Conservation (phyloP, 2,797 vertebrate genomes). For the Ibycter americanus region DNA sequence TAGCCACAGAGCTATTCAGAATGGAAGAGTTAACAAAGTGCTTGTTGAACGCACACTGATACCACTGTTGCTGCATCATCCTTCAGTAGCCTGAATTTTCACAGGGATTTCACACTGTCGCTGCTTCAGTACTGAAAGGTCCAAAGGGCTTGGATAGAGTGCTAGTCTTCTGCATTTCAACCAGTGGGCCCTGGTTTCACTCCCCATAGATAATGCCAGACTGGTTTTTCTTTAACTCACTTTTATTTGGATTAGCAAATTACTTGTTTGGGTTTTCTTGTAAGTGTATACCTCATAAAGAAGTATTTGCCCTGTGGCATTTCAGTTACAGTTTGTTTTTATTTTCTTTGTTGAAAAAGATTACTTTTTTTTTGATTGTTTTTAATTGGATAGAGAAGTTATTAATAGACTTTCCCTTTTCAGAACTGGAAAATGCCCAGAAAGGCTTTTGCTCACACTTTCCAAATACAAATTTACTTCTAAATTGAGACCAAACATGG, state of each 20-base stretch:
- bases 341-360: not conserved
- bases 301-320: not conserved
- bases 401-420: constrained; percentile 32
- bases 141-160: not conserved
- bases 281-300: not conserved
- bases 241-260: not conserved
- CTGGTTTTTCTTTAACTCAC: not conserved
- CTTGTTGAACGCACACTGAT: not conserved
- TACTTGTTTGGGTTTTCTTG: not conserved
- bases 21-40: not conserved
- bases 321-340: not conserved
- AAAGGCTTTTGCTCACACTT: constrained; percentile 25
- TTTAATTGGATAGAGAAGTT: not conserved
- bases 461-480: not conserved
- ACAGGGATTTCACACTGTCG: not conserved
- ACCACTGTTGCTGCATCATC: not conserved
- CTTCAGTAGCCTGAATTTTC: not conserved
- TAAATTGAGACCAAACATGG: constrained; percentile 21
- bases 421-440: constrained; percentile 27
- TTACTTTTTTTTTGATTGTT: not conserved
- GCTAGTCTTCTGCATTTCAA: not conserved
- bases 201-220: not conserved
- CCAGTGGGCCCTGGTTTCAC: not conserved
- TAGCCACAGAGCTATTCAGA: not conserved
- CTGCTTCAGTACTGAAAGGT: not conserved